A percentile compares a stretch with the other conserved stretches of the same genome.
phyloP scores from a whole-genome alignment of 2,113 vertebrate genomes.

The Pyxicephalus adspersus region DNA sequence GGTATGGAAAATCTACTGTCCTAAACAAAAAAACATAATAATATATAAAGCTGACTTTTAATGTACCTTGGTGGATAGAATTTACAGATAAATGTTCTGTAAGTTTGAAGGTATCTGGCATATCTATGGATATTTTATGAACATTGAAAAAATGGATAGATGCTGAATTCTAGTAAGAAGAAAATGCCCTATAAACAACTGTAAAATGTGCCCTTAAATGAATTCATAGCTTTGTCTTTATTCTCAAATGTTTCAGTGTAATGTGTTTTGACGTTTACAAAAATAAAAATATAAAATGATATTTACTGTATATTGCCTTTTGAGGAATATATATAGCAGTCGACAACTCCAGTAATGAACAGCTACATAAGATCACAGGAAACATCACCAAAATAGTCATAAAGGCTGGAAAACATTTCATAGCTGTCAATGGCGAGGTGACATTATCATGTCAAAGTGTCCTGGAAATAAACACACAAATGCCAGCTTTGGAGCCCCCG shows the following conservation, averaged over 20 bases:
- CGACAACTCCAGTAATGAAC: constrained; percentile 30
- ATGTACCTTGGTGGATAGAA: too few relatives aligned
- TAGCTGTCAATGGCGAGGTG: constrained; percentile 44
- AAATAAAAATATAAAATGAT: constrained; percentile 14
- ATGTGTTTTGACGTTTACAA: constrained; percentile 18
- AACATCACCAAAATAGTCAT: constrained; percentile 35
- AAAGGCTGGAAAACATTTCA: constrained; percentile 46
- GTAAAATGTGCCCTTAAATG: background rate
- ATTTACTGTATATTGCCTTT: constrained; percentile 13
- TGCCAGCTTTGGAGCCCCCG: constrained; percentile 34
- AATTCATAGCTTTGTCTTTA: background rate
- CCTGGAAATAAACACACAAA: constrained; percentile 30
- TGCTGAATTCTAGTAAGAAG: too few relatives aligned
- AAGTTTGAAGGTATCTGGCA: too few relatives aligned
- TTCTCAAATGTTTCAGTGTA: background rate
- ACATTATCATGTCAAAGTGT: constrained; percentile 44
- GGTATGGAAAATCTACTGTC: too few relatives aligned
- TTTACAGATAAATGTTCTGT: too few relatives aligned
- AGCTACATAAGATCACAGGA: constrained; percentile 38
- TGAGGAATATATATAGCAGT: constrained; percentile 13
- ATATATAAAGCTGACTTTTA: too few relatives aligned
- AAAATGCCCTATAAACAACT: background rate
- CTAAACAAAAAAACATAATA: too few relatives aligned
- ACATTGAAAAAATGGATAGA: too few relatives aligned
- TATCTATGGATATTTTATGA: too few relatives aligned